Base-by-base conservation (phyloP, 1,140 invertebrate genomes). In the Aphelinus certus region DNA sequence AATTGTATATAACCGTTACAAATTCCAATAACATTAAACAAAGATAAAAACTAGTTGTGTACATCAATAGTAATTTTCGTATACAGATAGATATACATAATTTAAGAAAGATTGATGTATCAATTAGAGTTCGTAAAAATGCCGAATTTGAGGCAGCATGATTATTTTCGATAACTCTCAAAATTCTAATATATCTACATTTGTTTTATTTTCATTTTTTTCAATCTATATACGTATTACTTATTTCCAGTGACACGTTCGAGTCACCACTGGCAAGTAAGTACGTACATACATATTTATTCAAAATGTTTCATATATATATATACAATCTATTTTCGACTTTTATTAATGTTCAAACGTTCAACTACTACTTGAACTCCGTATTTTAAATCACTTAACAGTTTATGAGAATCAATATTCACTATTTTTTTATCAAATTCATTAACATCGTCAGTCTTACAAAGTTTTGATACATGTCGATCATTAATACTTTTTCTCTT, bases 351-450 rank as follows among this genome's bases (percentile, higher is more conserved):
- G 77, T 82, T 82, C 9, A 88, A 73, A 42, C 86, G 83, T 62
- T 77, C 80, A 47, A 88, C 73, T 7, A 86, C 81, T 55, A 88
- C 85, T 69, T 80, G 84, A 42, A 79, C 85, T 71, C 84, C 85
- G 67, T 78, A 80, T 4, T 81, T 83, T 10, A 88, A 82, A 60
- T 87, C 85, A 49, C 82, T 79, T 57, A 88, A 79, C 43, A 88
- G 83, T 80, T 88, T 88, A 61, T 79, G 76, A 73, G 87, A 81
- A 66, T 88, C 79, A 62, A 87, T 61, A 58, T 60, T 67, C 46
- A 77, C 58, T 10, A 80, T 78, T 51, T 73, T 71, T 7, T 58
- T 61, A 3, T 76, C 67, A 65, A 47, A 58, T 43, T 55, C 65
- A 53, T 70, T 67, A 7, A 66, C 9, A 53, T 10, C 68, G 66